A percentile compares a stretch with the other conserved stretches of the same genome.
Conservation (phyloP, 1,140 invertebrate species). For the Drosophila melanica region DNA sequence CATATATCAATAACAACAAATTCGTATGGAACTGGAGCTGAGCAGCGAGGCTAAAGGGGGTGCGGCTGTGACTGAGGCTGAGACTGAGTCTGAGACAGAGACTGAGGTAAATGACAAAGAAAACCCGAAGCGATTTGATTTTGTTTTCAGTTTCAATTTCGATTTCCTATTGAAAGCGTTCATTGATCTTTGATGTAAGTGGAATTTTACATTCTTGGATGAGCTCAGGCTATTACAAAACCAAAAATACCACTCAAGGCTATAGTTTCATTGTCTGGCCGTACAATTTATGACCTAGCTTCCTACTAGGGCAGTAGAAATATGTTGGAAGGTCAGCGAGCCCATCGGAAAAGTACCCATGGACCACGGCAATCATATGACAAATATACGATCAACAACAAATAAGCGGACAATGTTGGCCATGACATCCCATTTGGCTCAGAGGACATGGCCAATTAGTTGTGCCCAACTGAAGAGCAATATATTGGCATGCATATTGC, state of each 20-base stretch:
- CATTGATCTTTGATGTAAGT: conserved; percentile 63
- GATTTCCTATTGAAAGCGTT: conserved; percentile 77
- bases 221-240: conserved; percentile 20
- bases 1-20: conserved; percentile 47
- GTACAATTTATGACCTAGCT: conserved; percentile 36
- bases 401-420: conserved; percentile 4
- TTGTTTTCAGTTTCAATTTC: conserved; percentile 63
- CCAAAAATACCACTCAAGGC: conserved; percentile 49
- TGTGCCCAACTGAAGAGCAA: not conserved
- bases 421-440: not conserved
- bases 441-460: not conserved
- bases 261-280: conserved; percentile 8
- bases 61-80: not conserved
- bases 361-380: not conserved
- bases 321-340: conserved; percentile 21
- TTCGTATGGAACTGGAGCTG: conserved; percentile 24
- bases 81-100: not conserved
- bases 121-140: conserved; percentile 44
- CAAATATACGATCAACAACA: conserved; percentile 5
- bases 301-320: conserved; percentile 42
- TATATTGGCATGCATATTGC: not conserved
- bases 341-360: conserved; percentile 14
- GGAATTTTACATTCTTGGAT: conserved; percentile 31
- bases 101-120: conserved; percentile 37
- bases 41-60: not conserved